phyloP scores from a whole-genome alignment of 1,140 invertebrate species.

The Octopus sinensis region DNA sequence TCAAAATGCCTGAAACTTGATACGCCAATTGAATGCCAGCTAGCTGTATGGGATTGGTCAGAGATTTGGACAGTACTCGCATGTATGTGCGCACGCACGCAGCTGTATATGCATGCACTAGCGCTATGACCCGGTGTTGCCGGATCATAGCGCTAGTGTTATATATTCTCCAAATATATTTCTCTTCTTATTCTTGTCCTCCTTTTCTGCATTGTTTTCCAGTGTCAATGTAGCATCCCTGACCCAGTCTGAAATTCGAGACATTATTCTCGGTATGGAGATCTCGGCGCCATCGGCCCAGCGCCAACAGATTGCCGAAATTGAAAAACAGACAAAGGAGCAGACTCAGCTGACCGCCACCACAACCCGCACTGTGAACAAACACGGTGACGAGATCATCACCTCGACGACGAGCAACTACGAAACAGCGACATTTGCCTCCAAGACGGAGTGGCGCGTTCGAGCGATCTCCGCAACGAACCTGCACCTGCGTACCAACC shows the following conservation, averaged over 20 bases:
- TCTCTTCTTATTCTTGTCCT: background rate
- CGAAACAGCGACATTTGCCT: constrained; percentile 95
- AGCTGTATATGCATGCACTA: no score
- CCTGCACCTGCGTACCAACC: constrained; percentile 95
- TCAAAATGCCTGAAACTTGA: no score
- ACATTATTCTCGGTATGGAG: constrained; percentile 99
- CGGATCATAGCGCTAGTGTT: no score
- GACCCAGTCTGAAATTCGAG: constrained; percentile 97
- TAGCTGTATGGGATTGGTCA: no score
- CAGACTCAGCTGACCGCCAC: constrained; percentile 97
- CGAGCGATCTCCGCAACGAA: constrained; percentile 98
- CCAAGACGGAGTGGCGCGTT: constrained; percentile 98
- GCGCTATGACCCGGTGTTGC: no score
- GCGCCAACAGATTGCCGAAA: constrained; percentile 98
- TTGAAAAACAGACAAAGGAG: constrained; percentile 99
- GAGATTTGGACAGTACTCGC: no score
- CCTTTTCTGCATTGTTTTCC: constrained; percentile 33
- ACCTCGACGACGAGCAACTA: constrained; percentile 98
- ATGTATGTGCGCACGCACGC: no score
- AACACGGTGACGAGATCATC: constrained; percentile 99
- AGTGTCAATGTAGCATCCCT: constrained; percentile 96
- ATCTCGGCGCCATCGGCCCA: constrained; percentile 98
- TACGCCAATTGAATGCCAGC: no score
- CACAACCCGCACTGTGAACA: constrained; percentile 96
- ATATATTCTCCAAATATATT: no score